A percentile compares a stretch with the other conserved stretches of the same genome.
These are phyloP conservation scores for Indicator indicator DNA, from an alignment of 2,113 vertebrate species.

Conservation along the genomic window DNA sequence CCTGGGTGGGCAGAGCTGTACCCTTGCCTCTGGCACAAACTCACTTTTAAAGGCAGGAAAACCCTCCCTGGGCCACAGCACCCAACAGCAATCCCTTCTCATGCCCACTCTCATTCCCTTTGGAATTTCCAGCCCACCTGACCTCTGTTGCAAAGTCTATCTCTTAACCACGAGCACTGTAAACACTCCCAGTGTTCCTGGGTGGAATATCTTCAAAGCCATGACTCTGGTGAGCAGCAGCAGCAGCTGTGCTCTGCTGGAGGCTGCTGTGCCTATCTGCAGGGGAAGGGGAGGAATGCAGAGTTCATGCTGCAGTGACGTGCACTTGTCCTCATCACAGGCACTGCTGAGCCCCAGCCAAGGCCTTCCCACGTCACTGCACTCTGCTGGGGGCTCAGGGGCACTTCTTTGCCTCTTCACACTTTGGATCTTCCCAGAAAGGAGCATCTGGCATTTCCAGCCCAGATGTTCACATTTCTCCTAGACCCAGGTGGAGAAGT, in stretches of 20 bases:
- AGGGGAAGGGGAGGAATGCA: slow-evolving; percentile 63
- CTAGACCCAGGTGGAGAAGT: accelerated
- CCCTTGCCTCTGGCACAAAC: not conserved
- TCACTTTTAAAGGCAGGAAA: not conserved
- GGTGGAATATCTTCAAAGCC: not conserved
- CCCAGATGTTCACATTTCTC: not conserved
- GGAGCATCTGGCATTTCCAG: slow-evolving; percentile 9
- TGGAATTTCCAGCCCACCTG: slow-evolving; percentile 19
- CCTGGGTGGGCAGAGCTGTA: not conserved
- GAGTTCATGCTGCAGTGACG: slow-evolving; percentile 43
- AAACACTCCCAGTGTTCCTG: not conserved
- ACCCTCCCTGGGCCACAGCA: not conserved
- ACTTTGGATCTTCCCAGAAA: slow-evolving; percentile 32
- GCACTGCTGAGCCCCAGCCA: not conserved
- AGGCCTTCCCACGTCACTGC: slow-evolving; percentile 1
- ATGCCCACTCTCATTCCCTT: accelerated
- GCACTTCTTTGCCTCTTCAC: slow-evolving; percentile 35
- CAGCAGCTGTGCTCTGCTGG: not conserved
- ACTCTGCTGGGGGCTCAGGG: not conserved
- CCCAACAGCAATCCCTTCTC: not conserved
- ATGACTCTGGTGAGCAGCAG: not conserved
- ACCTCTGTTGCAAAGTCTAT: not conserved
- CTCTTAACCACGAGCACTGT: not conserved
- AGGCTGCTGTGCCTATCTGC: slow-evolving; percentile 19
- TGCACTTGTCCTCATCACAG: not conserved